A percentile compares a stretch with the other conserved stretches of the same genome.
phyloP scores from a whole-genome alignment of 2,113 vertebrate genomes.

The Chionomys nivalis region DNA sequence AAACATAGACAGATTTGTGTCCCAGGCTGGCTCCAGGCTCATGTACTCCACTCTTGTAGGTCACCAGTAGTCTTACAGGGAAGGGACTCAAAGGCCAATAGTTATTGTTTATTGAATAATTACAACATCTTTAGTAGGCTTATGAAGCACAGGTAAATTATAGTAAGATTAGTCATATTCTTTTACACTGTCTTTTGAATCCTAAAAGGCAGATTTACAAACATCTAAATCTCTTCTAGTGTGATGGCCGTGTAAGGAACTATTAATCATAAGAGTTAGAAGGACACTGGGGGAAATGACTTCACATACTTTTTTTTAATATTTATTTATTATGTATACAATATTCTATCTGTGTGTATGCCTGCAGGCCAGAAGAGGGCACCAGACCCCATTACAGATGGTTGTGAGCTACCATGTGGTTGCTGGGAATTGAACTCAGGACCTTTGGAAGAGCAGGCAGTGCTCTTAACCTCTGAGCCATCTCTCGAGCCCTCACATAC shows the following conservation, averaged over 20 bases:
- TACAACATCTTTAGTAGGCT: not conserved
- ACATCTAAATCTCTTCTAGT: not conserved
- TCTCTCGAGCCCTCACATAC: too few species aligned
- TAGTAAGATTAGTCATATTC: not conserved
- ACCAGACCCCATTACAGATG: too few species aligned
- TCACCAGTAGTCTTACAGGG: not conserved
- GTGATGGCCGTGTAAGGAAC: not conserved
- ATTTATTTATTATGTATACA: too few species aligned
- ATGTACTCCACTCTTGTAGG: not conserved
- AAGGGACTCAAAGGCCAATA: not conserved
- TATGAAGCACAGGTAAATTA: not conserved
- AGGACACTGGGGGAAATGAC: not conserved
- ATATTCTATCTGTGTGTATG: too few species aligned
- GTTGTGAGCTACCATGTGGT: too few species aligned
- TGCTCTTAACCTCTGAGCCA: too few species aligned
- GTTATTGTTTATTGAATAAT: not conserved
- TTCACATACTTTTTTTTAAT: not conserved
- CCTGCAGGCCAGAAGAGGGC: too few species aligned
- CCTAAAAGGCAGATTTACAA: not conserved
- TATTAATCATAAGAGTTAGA: not conserved
- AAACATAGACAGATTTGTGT: not conserved
- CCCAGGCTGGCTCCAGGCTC: not conserved
- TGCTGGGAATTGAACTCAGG: too few species aligned
- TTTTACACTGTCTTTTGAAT: not conserved
- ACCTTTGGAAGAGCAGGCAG: too few species aligned